Base-by-base conservation (phyloP, 2,888 invertebrate species). In the Mechanitis mazaeus region DNA sequence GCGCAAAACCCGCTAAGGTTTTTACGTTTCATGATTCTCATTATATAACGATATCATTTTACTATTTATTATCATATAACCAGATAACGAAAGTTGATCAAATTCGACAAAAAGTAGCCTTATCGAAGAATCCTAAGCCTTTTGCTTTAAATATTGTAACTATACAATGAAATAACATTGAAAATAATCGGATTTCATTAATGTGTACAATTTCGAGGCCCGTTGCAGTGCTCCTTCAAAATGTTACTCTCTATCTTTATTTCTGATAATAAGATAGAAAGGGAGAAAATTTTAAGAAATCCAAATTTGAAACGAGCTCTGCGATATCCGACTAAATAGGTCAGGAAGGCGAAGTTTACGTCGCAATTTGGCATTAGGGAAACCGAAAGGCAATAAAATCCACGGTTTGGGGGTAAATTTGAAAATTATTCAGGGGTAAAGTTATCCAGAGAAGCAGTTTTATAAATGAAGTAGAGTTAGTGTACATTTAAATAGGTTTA, bases 291-390 rank as follows among this genome's bases (percentile, higher is more conserved):
- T 72, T 76, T 77, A 75, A 68, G 66, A 76, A 75, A 77, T 72
- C 71, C 71, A 75, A 78, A 81, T 83, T 83, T 83, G 80, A 83
- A 83, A 80, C 80, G 78, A 76, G 78, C 83, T 81, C 81, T 71
- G 77, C 81, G 77, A 82, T 84, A 85, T 84, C 81, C 82, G 71
- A 69, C 80, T 85, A 89, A 89, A 87, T 89, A 87, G 90, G 90
- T 90, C 89, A 89, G 89, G 87, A 88, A 88, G 85, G 80, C 84
- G 85, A 88, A 87, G 86, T 89, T 89, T 89, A 87, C 83, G 83
- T 75, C 78, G 80, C 81, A 79, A 79, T 83, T 81, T 77, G 75
- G 81, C 77, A 79, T 82, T 81, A 80, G 76, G 84, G 82, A 81
- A 85, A 82, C 82, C 83, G 80, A 85, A 84, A 75, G 74, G 83